Evolutionary conservation across 2,113 vertebrate species (phyloP).

Genomic region (Pachycephala philippinensis): DNA sequence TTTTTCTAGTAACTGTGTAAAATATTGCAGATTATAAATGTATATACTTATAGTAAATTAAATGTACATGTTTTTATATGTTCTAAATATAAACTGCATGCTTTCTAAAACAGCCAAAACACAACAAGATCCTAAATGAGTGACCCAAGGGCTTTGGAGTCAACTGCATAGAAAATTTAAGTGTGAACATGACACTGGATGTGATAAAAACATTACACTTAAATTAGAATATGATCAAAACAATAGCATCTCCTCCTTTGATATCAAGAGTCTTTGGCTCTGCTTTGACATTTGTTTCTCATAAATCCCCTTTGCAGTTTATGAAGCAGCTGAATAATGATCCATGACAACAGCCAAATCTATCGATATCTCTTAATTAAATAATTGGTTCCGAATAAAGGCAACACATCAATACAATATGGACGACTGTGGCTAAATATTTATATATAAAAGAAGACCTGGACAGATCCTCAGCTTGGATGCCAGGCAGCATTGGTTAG

Average conservation of each 20-base stretch:
- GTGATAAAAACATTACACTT: not conserved
- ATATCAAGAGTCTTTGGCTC: not conserved
- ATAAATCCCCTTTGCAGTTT: not conserved
- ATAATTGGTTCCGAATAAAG: slow-evolving; percentile 5
- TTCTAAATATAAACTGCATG: not conserved
- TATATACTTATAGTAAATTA: not conserved
- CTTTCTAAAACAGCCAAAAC: not conserved
- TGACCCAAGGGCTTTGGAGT: not conserved
- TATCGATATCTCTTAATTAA: slow-evolving; percentile 5
- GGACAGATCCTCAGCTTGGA: not conserved
- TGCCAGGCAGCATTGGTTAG: not conserved
- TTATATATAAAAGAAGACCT: not conserved
- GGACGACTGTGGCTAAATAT: not conserved
- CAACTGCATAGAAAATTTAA: not conserved
- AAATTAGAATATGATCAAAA: slow-evolving; percentile 3
- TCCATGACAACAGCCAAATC: not conserved
- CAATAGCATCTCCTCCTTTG: not conserved
- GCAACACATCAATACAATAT: not conserved
- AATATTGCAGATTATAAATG: not conserved
- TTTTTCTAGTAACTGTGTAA: not conserved
- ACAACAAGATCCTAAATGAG: not conserved
- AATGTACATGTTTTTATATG: not conserved
- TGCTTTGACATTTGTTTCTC: slow-evolving; percentile 15
- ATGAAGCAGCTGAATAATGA: not conserved
- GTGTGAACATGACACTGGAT: not conserved